Base-by-base conservation (phyloP, 1,140 invertebrate species). In the Goniozus legneri region DNA sequence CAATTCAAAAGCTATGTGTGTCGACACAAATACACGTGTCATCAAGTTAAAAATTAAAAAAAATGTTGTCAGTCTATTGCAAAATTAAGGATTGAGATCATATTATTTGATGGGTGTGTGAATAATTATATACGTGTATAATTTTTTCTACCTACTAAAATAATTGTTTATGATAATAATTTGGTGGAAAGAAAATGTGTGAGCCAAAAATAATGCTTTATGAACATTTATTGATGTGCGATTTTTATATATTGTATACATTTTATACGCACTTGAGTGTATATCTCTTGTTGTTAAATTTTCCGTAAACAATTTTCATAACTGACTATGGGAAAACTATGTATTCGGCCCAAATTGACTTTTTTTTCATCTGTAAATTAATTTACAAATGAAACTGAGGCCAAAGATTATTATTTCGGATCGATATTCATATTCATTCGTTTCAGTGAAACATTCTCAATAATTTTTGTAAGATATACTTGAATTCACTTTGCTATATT, bases 181-280 rank as follows among this genome's bases (percentile, higher is more conserved):
- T 27, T 27, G 4, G 24, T 6, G 24, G 4, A 27, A 27, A 6
- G 24, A 27, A 27, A 27, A 27, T 27, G 4, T 27, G 4, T 6
- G 4, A 27, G 24, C 4, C 10, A 4, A 27, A 27, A 27, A 27
- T 27, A 27, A 4, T 27, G 24, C 24, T 27, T 27, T 27, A 6
- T 6, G 4, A 27, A 27, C n/a, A n/a, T n/a, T n/a, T 27, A 27
- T 10, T 27, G 24, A 27, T 27, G 10, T 47, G 41, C 38, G 34
- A 47, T 43, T 58, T 58, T 58, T 58, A 59, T 50, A 59, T 12
- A 19, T 41, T 43, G 41, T 54, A 46, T 54, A 54, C n/a, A 36
- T 57, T 57, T 57, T 59, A 44, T 57, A 59, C 15, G 48, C 58
- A 59, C 12, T 22, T 38, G 13, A 33, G 14, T 27, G 24, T 27